phyloP scores from a whole-genome alignment of 2,888 invertebrate species.

The Troglohyphantes excavatus region DNA sequence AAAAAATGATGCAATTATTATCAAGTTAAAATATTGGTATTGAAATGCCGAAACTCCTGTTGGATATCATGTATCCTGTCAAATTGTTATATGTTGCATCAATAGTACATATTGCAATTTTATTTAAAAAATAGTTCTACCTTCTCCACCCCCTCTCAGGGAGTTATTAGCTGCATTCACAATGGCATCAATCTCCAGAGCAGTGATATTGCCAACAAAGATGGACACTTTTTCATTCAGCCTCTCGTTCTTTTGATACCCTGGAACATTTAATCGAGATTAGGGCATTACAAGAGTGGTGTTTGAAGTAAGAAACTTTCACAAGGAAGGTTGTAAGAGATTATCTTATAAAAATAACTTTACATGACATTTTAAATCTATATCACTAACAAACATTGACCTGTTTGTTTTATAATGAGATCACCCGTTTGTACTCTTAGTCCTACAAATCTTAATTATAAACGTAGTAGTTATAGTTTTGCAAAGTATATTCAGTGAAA shows the following conservation, averaged over 20 bases:
- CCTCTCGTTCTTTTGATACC: slow-evolving; percentile 66
- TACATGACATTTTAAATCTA: too few relatives aligned
- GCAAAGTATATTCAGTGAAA: too few relatives aligned
- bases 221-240: slow-evolving; percentile 83
- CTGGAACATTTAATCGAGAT: slow-evolving; percentile 12
- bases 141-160: slow-evolving; percentile 91
- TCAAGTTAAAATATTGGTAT: too few relatives aligned
- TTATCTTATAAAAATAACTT: not conserved
- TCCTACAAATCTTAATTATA: too few relatives aligned
- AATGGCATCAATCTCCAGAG: slow-evolving; percentile 92
- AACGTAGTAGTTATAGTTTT: too few relatives aligned
- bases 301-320: not conserved
- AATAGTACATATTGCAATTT: not conserved
- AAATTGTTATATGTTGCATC: not conserved
- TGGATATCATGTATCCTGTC: too few relatives aligned
- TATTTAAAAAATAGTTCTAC: slow-evolving; percentile 82
- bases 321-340: too few relatives aligned
- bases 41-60: too few relatives aligned
- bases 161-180: slow-evolving; percentile 93
- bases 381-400: too few relatives aligned
- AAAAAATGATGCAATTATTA: too few relatives aligned
- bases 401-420: too few relatives aligned
- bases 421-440: too few relatives aligned
- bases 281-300: not conserved
- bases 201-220: slow-evolving; percentile 91